Evolutionary conservation across 2,888 invertebrate species (phyloP).

Genomic region (Gymnosoma rotundatum): DNA sequence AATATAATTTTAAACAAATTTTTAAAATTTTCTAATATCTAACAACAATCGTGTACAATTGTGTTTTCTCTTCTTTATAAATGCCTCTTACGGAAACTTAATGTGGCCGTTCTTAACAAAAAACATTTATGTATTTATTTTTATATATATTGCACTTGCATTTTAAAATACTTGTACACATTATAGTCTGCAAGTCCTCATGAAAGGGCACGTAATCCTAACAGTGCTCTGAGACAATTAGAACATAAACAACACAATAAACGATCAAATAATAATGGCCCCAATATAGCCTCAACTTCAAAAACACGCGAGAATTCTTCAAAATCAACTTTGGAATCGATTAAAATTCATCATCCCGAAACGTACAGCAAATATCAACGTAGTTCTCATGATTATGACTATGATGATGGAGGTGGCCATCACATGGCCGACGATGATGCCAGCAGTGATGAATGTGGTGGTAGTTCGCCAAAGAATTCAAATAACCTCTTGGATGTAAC

Average conservation of each 20-base stretch:
- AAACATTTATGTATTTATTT: neutral
- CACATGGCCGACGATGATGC: slow-evolving; percentile 62
- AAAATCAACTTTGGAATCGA: slow-evolving; percentile 68
- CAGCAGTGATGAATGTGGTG: slow-evolving; percentile 73
- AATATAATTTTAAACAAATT: neutral
- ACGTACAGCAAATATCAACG: slow-evolving; percentile 75
- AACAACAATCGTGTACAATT: slow-evolving; percentile 13
- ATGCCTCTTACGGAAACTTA: slow-evolving; percentile 40
- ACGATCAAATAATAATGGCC: slow-evolving; percentile 55
- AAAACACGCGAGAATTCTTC: slow-evolving; percentile 70
- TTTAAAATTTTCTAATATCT: slow-evolving; percentile 6
- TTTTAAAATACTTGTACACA: slow-evolving; percentile 10
- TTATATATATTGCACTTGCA: slow-evolving; percentile 32
- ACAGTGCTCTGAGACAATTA: slow-evolving; percentile 82
- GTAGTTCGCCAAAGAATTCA: slow-evolving; percentile 75
- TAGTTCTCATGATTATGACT: slow-evolving; percentile 76
- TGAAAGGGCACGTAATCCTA: slow-evolving; percentile 77
- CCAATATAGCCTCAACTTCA: slow-evolving; percentile 59
- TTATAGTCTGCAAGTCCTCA: slow-evolving; percentile 76
- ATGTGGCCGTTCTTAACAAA: slow-evolving; percentile 25
- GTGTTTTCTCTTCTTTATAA: slow-evolving; percentile 38
- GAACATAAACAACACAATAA: slow-evolving; percentile 84
- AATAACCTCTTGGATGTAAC: slow-evolving; percentile 78
- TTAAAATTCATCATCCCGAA: slow-evolving; percentile 72
- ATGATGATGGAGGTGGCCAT: slow-evolving; percentile 71